These are phyloP conservation scores for Apeira syringaria DNA, from an alignment of 2,888 invertebrate species.

Conservation along the genomic window DNA sequence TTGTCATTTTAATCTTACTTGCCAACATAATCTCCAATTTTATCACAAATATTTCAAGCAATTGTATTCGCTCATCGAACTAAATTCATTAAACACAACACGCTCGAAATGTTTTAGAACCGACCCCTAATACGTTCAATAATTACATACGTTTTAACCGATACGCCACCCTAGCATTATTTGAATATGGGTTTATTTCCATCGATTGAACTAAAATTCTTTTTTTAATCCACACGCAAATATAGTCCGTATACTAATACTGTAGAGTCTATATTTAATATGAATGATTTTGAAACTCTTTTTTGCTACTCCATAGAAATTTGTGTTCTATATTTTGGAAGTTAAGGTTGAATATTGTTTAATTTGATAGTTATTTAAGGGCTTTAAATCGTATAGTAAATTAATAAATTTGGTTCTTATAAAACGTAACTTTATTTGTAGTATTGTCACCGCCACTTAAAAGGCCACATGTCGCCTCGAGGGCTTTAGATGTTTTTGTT, in stretches of 20 bases:
- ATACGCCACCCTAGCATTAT: conserved; percentile 69
- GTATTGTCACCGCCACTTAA: conserved; percentile 81
- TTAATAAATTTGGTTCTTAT: conserved; percentile 69
- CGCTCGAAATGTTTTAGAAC: conserved; percentile 65
- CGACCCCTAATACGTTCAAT: conserved; percentile 61
- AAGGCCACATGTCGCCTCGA: conserved; percentile 79
- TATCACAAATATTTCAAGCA: conserved; percentile 39
- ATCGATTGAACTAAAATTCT: conserved; percentile 57
- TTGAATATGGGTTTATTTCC: conserved; percentile 79
- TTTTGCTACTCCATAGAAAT: conserved; percentile 16
- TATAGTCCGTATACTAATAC: conserved; percentile 4
- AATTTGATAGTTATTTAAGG: conserved; percentile 33
- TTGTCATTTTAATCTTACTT: no score
- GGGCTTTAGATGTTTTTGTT: conserved; percentile 71
- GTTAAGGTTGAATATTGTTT: conserved; percentile 22
- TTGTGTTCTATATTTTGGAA: conserved; percentile 12
- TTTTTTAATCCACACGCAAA: conserved; percentile 9
- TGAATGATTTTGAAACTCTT: not conserved
- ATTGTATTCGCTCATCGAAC: conserved; percentile 59
- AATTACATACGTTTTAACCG: conserved; percentile 81
- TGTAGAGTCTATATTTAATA: conserved; percentile 5
- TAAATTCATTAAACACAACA: conserved; percentile 74
- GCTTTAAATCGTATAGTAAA: conserved; percentile 43
- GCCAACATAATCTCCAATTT: conserved; percentile 30
- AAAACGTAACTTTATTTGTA: conserved; percentile 79